phyloP scores from a whole-genome alignment of 2,888 invertebrate genomes.

The Sialis fuliginosa region DNA sequence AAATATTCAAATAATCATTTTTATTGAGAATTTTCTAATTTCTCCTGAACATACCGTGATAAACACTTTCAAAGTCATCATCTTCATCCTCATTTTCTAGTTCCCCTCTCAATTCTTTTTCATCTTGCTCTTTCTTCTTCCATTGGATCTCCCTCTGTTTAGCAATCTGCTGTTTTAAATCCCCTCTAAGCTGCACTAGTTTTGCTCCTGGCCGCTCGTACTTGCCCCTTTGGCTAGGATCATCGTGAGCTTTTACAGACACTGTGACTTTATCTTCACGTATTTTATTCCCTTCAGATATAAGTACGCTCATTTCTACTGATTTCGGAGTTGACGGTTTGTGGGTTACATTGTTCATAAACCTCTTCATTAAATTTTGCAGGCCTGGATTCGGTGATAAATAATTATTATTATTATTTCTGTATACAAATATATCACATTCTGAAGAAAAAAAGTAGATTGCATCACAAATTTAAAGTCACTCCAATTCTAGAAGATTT shows the following conservation, averaged over 20 bases:
- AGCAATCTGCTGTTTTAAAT: constrained; percentile 52
- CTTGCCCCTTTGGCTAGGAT: constrained; percentile 13
- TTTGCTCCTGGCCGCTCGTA: constrained; percentile 50
- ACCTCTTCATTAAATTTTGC: constrained; percentile 50
- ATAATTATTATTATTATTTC: no score
- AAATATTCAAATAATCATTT: neutral
- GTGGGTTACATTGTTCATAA: constrained; percentile 45
- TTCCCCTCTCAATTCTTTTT: constrained; percentile 19
- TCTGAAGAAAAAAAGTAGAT: no score
- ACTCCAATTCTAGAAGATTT: no score
- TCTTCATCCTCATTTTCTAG: constrained; percentile 19
- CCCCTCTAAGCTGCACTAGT: constrained; percentile 47
- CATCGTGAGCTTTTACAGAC: constrained; percentile 19
- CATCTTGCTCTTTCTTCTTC: constrained; percentile 39
- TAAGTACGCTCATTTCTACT: constrained; percentile 16
- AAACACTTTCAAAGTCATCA: constrained; percentile 3
- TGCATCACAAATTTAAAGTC: no score
- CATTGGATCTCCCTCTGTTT: constrained; percentile 51
- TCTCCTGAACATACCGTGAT: constrained; percentile 3
- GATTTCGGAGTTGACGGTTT: constrained; percentile 16
- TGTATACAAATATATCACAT: no score
- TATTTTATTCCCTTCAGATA: constrained; percentile 26
- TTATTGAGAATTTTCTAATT: neutral
- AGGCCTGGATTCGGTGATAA: no score
- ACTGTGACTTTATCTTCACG: constrained; percentile 24